Evolutionary conservation across 2,797 vertebrate genomes (phyloP).

Genomic region (Tragelaphus eurycerus): DNA sequence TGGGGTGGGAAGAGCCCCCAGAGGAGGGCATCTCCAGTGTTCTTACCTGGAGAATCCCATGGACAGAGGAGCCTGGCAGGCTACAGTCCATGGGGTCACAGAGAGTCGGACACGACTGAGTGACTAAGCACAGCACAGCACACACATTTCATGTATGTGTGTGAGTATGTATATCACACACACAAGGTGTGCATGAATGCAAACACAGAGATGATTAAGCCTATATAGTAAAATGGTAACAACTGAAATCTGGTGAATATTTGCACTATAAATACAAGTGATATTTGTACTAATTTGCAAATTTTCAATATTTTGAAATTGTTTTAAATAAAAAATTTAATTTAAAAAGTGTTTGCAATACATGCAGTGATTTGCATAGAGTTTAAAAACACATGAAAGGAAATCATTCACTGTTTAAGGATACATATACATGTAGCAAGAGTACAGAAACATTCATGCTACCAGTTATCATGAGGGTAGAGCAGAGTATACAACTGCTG

Average conservation of each 20-base stretch:
- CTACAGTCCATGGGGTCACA: background rate
- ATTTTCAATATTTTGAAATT: background rate
- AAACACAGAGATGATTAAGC: background rate
- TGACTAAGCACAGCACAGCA: background rate
- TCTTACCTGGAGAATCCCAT: background rate
- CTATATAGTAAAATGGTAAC: background rate
- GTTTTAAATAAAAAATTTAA: background rate
- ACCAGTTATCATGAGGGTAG: accelerated
- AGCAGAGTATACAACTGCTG: accelerated
- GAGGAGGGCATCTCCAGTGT: background rate
- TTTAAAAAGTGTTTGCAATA: background rate
- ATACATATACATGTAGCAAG: background rate
- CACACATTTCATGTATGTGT: background rate
- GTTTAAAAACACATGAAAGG: background rate
- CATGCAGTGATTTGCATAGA: background rate
- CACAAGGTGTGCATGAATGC: background rate
- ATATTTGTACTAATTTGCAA: background rate
- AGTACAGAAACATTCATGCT: background rate
- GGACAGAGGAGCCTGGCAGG: background rate
- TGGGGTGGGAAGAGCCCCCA: background rate
- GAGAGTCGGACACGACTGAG: background rate
- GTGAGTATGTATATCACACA: background rate
- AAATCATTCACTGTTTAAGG: background rate
- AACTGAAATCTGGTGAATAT: background rate
- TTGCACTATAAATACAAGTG: background rate